phyloP scores from a whole-genome alignment of 1,140 invertebrate species.

The Lordiphosa clarofinis region DNA sequence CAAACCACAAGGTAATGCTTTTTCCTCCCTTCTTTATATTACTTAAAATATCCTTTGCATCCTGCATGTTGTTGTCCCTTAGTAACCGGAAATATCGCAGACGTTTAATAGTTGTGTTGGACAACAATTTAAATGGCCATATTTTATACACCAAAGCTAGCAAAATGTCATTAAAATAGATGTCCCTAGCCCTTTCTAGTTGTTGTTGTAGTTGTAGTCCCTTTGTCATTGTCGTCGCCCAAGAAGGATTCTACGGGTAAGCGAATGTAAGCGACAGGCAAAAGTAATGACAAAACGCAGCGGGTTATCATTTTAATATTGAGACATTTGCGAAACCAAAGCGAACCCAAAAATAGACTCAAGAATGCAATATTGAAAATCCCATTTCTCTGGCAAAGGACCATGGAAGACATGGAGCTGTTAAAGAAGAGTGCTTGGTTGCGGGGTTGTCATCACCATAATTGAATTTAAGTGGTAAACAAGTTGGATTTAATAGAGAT shows the following conservation, averaged over 20 bases:
- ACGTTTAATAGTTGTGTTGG: constrained; percentile 54
- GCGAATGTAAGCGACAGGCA: constrained; percentile 62
- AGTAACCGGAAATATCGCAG: constrained; percentile 39
- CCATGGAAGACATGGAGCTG: neutral
- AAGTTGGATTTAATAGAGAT: neutral
- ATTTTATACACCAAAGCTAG: constrained; percentile 66
- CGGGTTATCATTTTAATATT: constrained; percentile 74
- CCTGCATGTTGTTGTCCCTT: constrained; percentile 14
- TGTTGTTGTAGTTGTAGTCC: constrained; percentile 16
- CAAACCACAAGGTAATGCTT: constrained; percentile 76
- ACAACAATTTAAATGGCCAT: constrained; percentile 67
- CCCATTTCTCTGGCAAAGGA: constrained; percentile 11
- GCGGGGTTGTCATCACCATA: constrained; percentile 40
- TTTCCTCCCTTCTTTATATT: neutral
- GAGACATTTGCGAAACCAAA: constrained; percentile 55
- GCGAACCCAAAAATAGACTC: constrained; percentile 14
- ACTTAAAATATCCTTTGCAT: constrained; percentile 26
- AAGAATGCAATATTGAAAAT: constrained; percentile 64
- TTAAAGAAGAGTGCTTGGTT: neutral
- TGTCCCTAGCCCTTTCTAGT: constrained; percentile 27
- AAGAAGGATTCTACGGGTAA: neutral
- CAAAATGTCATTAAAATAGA: constrained; percentile 73
- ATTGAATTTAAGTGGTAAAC: constrained; percentile 34
- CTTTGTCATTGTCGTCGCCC: constrained; percentile 14
- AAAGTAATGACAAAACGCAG: constrained; percentile 76